Evolutionary conservation across 2,888 invertebrate genomes (phyloP).

Genomic region (Acrocyrtus sp.): DNA sequence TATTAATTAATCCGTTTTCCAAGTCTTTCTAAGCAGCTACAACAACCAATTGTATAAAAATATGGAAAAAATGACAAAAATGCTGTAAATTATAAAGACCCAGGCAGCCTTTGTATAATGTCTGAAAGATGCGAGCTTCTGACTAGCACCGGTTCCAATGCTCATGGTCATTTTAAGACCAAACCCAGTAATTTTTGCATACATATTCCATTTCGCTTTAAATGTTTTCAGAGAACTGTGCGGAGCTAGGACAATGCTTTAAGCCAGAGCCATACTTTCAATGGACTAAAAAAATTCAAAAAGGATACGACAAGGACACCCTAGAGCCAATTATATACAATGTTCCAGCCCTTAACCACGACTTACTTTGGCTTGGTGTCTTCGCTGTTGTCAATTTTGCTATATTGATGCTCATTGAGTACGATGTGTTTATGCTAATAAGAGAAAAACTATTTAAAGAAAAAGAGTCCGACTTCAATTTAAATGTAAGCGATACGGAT

Average conservation of each 20-base stretch:
- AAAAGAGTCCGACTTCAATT: neutral
- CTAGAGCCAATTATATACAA: neutral
- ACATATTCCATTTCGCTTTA: no score
- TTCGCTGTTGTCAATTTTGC: constrained; percentile 8
- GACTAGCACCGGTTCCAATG: no score
- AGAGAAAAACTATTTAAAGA: constrained; percentile 4
- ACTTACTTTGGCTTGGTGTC: constrained; percentile 6
- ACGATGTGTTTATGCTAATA: constrained; percentile 16
- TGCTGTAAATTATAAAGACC: no score
- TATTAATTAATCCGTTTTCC: neutral
- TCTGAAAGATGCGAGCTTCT: no score
- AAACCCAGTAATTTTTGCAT: no score
- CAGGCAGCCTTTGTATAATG: no score
- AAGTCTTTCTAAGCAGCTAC: no score
- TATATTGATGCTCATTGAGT: constrained; percentile 25
- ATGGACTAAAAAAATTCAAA: constrained; percentile 30
- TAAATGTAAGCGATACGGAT: constrained; percentile 9
- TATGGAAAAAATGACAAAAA: no score
- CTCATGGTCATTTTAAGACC: neutral
- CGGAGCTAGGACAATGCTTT: constrained; percentile 47
- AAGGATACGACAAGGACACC: neutral
- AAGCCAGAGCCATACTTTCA: constrained; percentile 45
- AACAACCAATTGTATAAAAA: no score
- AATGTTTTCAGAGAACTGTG: constrained; percentile 41
- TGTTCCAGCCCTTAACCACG: constrained; percentile 17